A percentile compares a stretch with the other conserved stretches of the same genome.
phyloP scores from a whole-genome alignment of 1,140 invertebrate species.

The Saccostrea glomerata region DNA sequence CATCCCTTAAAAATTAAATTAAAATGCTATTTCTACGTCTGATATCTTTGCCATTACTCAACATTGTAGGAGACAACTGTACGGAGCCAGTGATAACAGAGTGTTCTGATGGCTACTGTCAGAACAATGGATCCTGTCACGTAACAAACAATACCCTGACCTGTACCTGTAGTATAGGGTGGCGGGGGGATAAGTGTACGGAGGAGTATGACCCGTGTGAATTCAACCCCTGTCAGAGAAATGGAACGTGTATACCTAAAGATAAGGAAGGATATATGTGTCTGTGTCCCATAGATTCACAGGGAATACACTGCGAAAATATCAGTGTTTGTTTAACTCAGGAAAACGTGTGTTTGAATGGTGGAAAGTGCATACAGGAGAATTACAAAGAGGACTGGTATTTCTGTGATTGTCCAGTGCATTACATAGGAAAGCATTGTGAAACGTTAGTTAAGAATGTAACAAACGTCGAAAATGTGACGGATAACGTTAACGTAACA shows the following conservation, averaged over 20 bases:
- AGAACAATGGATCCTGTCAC: conserved; percentile 22
- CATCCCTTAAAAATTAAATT: too few relatives aligned
- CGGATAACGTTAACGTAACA: neutral
- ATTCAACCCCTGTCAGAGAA: conserved; percentile 9
- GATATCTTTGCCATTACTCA: too few relatives aligned
- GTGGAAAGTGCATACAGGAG: neutral
- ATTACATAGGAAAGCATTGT: conserved; percentile 9
- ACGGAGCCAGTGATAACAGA: neutral
- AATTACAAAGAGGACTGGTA: conserved; percentile 16
- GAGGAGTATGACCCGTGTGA: neutral
- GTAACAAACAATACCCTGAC: neutral
- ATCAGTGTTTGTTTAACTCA: conserved; percentile 1
- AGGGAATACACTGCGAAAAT: conserved; percentile 22
- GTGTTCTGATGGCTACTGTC: neutral
- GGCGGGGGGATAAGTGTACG: neutral
- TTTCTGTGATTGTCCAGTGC: neutral
- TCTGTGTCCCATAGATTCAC: neutral
- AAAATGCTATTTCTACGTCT: too few relatives aligned
- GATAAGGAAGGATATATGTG: conserved; percentile 1
- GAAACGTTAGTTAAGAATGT: neutral
- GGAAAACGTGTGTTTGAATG: conserved; percentile 15
- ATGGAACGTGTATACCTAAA: neutral
- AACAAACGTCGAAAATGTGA: neutral
- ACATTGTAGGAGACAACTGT: conserved; percentile 2
- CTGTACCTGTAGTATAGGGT: neutral